Evolutionary conservation across 2,888 invertebrate species (phyloP).

Genomic region (Pollenia griseotomentosa): DNA sequence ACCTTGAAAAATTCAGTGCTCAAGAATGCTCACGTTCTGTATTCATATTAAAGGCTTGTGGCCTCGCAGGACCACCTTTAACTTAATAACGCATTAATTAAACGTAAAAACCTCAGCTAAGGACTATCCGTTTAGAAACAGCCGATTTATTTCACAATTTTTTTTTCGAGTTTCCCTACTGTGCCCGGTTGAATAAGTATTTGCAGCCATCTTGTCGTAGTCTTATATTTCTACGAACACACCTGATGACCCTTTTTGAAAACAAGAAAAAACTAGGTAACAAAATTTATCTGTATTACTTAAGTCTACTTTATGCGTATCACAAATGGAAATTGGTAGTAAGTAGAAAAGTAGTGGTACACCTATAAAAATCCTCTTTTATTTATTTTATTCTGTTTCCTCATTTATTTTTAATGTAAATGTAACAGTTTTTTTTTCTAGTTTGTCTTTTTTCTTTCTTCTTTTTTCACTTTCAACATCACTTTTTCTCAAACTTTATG

Average conservation of each 20-base stretch:
- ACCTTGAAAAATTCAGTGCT: too few species aligned
- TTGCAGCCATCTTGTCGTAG: too few species aligned
- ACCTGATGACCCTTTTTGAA: conserved; percentile 43
- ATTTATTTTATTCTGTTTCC: neutral
- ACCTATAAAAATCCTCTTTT: neutral
- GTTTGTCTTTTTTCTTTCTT: neutral
- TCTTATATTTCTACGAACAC: neutral
- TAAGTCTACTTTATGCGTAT: conserved; percentile 10
- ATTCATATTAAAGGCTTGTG: too few species aligned
- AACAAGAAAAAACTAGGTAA: neutral
- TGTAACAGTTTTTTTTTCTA: conserved; percentile 9
- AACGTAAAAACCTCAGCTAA: too few species aligned
- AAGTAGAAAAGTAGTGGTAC: neutral
- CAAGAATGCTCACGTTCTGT: too few species aligned
- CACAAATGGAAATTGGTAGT: neutral
- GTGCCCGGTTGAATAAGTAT: too few species aligned
- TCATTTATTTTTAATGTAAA: conserved; percentile 40
- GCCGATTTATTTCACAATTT: too few species aligned
- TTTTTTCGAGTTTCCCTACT: too few species aligned
- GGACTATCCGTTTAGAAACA: too few species aligned
- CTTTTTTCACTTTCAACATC: conserved; percentile 40
- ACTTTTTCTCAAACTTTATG: conserved; percentile 28
- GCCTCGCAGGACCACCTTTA: too few species aligned
- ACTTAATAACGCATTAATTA: too few species aligned
- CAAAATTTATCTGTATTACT: conserved; percentile 28